Evolutionary conservation across 2,888 invertebrate species (phyloP), one percentile per base, ranked within the genome.

Genomic region (Sphinx pinastri): DNA sequence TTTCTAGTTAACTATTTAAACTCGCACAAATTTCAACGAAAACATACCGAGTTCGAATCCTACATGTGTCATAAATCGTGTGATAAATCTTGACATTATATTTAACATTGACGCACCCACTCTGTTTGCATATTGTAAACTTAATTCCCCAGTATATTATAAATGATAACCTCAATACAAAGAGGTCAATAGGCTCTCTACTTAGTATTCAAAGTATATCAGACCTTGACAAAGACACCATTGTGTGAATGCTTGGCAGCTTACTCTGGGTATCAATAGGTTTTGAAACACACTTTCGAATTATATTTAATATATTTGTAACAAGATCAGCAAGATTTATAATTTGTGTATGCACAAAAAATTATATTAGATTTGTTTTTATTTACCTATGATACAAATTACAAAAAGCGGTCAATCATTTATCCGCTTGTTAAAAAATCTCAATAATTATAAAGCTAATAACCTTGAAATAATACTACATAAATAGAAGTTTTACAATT

Each of bases 221-320:
- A 60, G 60, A 47, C 60, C 60, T 47, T 60, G 60, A 60, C 47
- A 60, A 12, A 45, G 60, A 60, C 45, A 47, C 57, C 57, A 60
- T 60, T 60, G 60, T 45, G 8, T 60, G n/a, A 12, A 59, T 2
- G 11, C 47, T 60, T 60, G 60, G 47, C 60, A 60, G 10, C 60
- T 16, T 16, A 16, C 57, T 19, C 13, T 60, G n/a, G 5, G 45
- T 60, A 3, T 16, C 45, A 14, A n/a, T 8, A 16, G n/a, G 3
- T 14, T 14, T 60, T 60, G 16, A 47, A 45, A 4, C 12, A 16
- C 45, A 60, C 16, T 45, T 60, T 45, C 38, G n/a, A 60, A 38
- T 45, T 38, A n/a, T 1, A 38, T 60, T 11, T 8, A 31, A 31
- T n/a, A 58, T 60, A n/a, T n/a, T 60, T 60, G 4, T 38, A 57